Evolutionary conservation across 2,888 invertebrate species (phyloP).

Genomic region (Ophioninae sp.): DNA sequence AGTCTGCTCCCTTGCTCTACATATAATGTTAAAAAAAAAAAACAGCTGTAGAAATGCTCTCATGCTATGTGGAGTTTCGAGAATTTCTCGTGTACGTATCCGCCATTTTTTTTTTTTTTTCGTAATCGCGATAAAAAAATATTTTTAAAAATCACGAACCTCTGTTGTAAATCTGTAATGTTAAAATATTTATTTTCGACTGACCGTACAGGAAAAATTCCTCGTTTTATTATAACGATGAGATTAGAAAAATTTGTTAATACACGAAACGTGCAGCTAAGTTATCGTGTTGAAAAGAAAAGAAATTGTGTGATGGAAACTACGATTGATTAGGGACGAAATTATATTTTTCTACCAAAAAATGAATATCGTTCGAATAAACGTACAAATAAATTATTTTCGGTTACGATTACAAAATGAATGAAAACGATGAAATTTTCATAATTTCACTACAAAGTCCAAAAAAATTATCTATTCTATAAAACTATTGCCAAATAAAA

Average conservation of each 20-base stretch:
- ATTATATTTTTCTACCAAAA: neutral
- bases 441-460: constrained; percentile 12
- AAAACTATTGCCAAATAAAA: constrained; percentile 8
- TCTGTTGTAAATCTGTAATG: too few relatives aligned
- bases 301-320: neutral
- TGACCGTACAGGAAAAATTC: neutral
- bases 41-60: neutral
- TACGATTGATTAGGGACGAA: constrained; percentile 4
- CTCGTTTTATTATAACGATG: constrained; percentile 14
- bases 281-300: neutral
- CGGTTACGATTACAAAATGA: neutral
- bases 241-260: constrained; percentile 20
- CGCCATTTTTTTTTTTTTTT: constrained; percentile 1
- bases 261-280: constrained; percentile 36
- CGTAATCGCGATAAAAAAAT: neutral
- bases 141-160: neutral
- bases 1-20: constrained; percentile 15
- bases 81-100: neutral
- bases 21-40: constrained; percentile 17
- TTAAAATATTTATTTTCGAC: neutral
- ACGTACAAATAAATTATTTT: neutral
- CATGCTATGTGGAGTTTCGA: neutral
- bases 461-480: neutral
- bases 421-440: neutral
- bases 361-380: neutral